These are phyloP conservation scores for Zootermopsis nevadensis DNA, from an alignment of 2,888 invertebrate genomes.

Conservation along the genomic window DNA sequence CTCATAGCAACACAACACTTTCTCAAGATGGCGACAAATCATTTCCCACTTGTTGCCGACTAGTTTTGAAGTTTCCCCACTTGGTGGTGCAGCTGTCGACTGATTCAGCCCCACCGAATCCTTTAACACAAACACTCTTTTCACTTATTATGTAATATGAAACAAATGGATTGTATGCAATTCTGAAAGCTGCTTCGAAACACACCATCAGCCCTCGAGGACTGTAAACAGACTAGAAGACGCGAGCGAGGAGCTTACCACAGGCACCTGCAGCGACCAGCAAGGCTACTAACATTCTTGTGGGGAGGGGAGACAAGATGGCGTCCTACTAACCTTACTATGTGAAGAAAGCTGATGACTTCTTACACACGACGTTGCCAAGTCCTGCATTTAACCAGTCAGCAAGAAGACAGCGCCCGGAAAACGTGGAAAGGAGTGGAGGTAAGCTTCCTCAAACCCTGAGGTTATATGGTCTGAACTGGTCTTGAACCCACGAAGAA, in stretches of 20 bases:
- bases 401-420: background rate
- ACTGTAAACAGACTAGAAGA: background rate
- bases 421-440: background rate
- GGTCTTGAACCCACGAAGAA: too few species aligned
- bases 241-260: background rate
- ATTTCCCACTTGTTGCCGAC: constrained; percentile 20
- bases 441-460: background rate
- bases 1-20: constrained; percentile 28
- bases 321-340: constrained; percentile 45
- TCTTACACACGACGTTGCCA: constrained; percentile 18
- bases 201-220: background rate
- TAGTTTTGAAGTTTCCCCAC: constrained; percentile 8
- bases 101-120: too few species aligned
- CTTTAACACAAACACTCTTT: background rate
- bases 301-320: constrained; percentile 42
- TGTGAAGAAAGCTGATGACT: constrained; percentile 15
- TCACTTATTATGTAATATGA: background rate
- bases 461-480: too few species aligned
- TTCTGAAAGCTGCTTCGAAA: background rate
- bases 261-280: constrained; percentile 15
- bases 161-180: background rate
- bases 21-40: constrained; percentile 24
- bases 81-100: background rate
- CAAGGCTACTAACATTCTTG: constrained; percentile 25
- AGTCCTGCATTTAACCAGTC: background rate